These are phyloP conservation scores for Lydus trimaculatus DNA, from an alignment of 2,888 invertebrate genomes.

Conservation along the genomic window DNA sequence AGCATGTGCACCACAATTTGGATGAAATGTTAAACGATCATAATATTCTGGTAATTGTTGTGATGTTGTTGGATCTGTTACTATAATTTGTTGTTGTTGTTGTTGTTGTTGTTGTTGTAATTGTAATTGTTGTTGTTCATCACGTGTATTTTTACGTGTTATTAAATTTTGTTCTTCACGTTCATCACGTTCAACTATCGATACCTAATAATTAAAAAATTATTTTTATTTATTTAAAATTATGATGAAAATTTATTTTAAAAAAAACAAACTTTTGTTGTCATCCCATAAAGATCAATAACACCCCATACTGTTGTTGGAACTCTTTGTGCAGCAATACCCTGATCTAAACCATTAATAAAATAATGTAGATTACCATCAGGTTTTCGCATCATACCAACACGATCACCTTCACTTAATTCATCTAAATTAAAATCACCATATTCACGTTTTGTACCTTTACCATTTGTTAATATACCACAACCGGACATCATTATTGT, in stretches of 20 bases:
- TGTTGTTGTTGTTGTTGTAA: constrained; percentile 50
- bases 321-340: constrained; percentile 85
- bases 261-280: constrained; percentile 70
- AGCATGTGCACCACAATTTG: constrained; percentile 91
- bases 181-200: constrained; percentile 85
- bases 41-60: constrained; percentile 62
- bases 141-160: constrained; percentile 70
- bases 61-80: constrained; percentile 54
- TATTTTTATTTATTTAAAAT: too few relatives aligned
- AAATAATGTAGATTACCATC: constrained; percentile 90
- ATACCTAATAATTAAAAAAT: too few relatives aligned
- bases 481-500: constrained; percentile 98
- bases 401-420: constrained; percentile 89
- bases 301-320: constrained; percentile 90
- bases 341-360: constrained; percentile 93
- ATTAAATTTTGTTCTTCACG: constrained; percentile 79
- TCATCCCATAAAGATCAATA: constrained; percentile 95
- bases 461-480: constrained; percentile 95
- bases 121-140: too few relatives aligned
- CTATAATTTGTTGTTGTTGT: constrained; percentile 38
- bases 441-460: constrained; percentile 91
- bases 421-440: constrained; percentile 94
- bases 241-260: neutral
- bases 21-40: constrained; percentile 86
- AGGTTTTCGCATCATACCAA: constrained; percentile 88